These are phyloP conservation scores for Napeogenes sylphis DNA, from an alignment of 2,888 invertebrate species.

Conservation along the genomic window DNA sequence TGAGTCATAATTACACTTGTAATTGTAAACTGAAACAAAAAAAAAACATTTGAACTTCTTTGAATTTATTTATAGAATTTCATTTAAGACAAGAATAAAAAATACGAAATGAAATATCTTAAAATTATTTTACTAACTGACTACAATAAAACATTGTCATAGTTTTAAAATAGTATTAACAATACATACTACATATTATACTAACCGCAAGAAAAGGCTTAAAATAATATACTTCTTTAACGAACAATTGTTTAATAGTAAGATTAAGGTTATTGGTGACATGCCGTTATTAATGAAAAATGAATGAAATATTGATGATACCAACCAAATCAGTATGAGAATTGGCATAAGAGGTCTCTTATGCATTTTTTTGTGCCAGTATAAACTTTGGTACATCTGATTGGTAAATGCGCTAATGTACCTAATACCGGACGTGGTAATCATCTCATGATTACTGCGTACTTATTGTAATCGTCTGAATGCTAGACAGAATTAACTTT, in stretches of 20 bases:
- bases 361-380: constrained; percentile 11
- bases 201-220: no score
- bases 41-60: neutral
- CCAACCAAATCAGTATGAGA: constrained; percentile 2
- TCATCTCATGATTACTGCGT: constrained; percentile 67
- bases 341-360: constrained; percentile 11
- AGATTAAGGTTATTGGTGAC: no score
- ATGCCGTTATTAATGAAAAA: no score
- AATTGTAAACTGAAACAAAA: constrained; percentile 28
- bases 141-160: no score
- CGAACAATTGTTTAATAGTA: no score
- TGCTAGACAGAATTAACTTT: constrained; percentile 57
- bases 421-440: constrained; percentile 64
- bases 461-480: constrained; percentile 60
- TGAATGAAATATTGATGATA: no score
- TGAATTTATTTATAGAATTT: neutral
- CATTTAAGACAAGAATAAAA: neutral
- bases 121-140: no score
- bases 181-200: no score
- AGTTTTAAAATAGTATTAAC: no score
- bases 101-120: neutral
- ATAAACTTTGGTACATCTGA: constrained; percentile 46
- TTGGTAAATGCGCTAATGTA: constrained; percentile 58
- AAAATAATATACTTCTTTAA: no score
- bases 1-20: constrained; percentile 22